These are phyloP conservation scores for Montipora capitata DNA, from an alignment of 92 coral and sea anemone genomes.

Conservation along the genomic window DNA sequence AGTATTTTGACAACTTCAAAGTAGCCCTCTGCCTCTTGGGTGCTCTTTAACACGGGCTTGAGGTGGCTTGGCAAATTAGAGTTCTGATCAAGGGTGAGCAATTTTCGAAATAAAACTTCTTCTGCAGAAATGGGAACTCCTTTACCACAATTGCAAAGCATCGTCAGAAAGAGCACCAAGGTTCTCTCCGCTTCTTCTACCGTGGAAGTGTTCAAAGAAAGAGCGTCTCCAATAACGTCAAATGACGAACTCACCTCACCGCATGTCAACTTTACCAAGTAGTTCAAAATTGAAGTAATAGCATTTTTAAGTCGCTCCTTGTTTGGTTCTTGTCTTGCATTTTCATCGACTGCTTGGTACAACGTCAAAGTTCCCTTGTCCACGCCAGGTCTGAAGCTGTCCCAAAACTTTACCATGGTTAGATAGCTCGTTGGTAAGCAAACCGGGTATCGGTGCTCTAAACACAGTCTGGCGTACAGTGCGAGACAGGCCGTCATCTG, in stretches of 20 bases:
- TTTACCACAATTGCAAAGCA: conserved; percentile 84
- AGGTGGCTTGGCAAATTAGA: conserved; percentile 60
- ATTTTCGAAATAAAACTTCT: conserved; percentile 45
- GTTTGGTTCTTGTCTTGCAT: conserved; percentile 9
- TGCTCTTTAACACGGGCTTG: conserved; percentile 61
- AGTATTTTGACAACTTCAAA: conserved; percentile 76
- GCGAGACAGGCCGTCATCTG: conserved; percentile 75
- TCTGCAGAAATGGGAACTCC: conserved; percentile 69
- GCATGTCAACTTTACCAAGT: conserved; percentile 70
- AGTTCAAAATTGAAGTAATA: conserved; percentile 40
- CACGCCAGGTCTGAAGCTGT: conserved; percentile 27
- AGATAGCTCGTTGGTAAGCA: conserved; percentile 83
- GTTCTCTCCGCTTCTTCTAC: conserved; percentile 70
- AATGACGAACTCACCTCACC: conserved; percentile 38
- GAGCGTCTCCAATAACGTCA: conserved; percentile 73
- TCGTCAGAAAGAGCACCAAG: conserved; percentile 69
- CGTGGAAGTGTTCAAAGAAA: not conserved
- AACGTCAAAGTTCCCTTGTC: conserved; percentile 42
- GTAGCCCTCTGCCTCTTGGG: conserved; percentile 47
- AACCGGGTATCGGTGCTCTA: conserved; percentile 11
- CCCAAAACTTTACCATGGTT: conserved; percentile 66
- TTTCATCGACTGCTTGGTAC: conserved; percentile 60
- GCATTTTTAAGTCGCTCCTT: conserved; percentile 3
- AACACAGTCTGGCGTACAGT: conserved; percentile 61
- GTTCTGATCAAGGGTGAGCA: conserved; percentile 42